Conservation (phyloP, 2,797 vertebrate species). For the Sphenodon punctatus region DNA sequence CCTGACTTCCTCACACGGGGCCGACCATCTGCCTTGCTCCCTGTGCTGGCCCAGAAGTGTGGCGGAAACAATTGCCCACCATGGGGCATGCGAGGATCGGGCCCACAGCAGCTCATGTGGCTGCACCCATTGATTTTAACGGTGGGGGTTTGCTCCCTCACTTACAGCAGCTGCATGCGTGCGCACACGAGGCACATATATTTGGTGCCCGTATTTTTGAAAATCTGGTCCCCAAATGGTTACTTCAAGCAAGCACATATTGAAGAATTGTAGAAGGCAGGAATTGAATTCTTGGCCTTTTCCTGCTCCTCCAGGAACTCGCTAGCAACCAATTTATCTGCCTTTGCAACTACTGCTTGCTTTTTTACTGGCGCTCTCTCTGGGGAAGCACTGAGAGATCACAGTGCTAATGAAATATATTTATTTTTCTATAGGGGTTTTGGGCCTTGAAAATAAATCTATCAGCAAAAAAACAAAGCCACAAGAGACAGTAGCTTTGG, state of each 20-base stretch:
- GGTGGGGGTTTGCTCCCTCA: not conserved
- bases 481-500: too few species aligned
- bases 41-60: too few species aligned
- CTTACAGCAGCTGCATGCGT: not conserved
- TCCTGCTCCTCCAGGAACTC: not conserved
- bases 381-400: not conserved
- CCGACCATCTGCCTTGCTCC: too few species aligned
- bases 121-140: too few species aligned
- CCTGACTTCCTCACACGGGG: too few species aligned
- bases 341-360: not conserved
- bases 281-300: not conserved
- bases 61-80: too few species aligned
- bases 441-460: not conserved
- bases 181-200: not conserved
- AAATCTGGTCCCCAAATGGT: not conserved
- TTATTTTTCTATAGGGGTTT: not conserved
- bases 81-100: too few species aligned
- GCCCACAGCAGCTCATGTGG: too few species aligned
- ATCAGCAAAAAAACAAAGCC: not conserved
- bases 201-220: not conserved
- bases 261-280: not conserved
- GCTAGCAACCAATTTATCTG: not conserved
- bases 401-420: not conserved
- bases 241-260: not conserved
- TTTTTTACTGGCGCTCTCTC: not conserved